Percentiles rank a stretch among this genome's conserved stretches.
These are phyloP conservation scores for Chauna torquata DNA, from an alignment of 2,113 vertebrate genomes.

Conservation along the genomic window DNA sequence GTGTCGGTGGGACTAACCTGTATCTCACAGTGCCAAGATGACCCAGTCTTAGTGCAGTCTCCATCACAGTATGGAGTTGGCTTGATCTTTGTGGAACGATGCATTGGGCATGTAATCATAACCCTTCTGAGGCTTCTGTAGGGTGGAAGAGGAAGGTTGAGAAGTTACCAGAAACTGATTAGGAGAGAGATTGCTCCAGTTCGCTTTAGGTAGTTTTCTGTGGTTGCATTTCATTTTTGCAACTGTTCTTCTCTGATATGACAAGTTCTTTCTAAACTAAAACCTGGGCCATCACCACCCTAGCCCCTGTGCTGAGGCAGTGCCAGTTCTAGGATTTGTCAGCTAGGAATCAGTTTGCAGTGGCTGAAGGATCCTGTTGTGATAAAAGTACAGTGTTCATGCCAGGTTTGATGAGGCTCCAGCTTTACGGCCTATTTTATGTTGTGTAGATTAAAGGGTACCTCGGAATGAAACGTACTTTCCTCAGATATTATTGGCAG, in stretches of 20 bases:
- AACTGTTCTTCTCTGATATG: neutral
- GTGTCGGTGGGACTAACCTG: neutral
- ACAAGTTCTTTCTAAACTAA: neutral
- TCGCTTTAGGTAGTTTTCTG: neutral
- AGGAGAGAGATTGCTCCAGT: neutral
- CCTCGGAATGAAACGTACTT: neutral
- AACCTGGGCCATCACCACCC: neutral
- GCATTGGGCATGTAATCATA: fast-evolving
- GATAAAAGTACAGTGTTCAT: neutral
- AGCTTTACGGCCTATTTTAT: neutral
- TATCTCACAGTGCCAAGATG: neutral
- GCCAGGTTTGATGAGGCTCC: neutral
- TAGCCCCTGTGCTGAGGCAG: neutral
- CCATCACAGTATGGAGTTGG: neutral
- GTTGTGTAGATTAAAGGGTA: neutral
- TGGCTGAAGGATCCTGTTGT: neutral
- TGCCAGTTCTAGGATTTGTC: neutral
- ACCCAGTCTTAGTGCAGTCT: neutral
- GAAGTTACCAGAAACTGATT: neutral
- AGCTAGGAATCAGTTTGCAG: neutral
- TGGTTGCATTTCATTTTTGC: slow-evolving; percentile 3
- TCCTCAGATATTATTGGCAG: neutral
- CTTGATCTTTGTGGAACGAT: neutral
- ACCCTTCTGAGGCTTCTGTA: neutral
- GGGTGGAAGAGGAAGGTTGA: neutral